Percentiles rank a stretch among this genome's conserved stretches.
Evolutionary conservation across 2,113 vertebrate genomes (phyloP).

Genomic region (Vulpes vulpes): DNA sequence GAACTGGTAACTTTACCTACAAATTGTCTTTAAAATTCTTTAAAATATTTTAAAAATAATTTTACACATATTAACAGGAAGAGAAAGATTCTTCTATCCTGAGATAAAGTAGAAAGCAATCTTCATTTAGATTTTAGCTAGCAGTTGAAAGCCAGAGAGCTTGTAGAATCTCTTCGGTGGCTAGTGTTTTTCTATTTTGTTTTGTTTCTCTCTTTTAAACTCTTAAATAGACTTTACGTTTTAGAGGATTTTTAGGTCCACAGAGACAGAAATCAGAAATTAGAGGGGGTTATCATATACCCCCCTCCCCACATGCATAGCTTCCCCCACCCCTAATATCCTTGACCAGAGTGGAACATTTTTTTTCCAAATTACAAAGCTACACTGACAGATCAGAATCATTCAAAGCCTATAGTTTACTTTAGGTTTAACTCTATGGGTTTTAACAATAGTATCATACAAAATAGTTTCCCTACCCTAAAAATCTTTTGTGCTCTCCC

Average conservation of each 20-base stretch:
- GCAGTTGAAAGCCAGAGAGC: neutral
- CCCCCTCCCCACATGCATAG: neutral
- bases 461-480: neutral
- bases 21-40: neutral
- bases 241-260: neutral
- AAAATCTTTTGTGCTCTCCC: neutral
- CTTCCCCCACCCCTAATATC: rapidly evolving
- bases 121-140: neutral
- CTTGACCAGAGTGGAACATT: neutral
- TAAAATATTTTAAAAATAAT: constrained; percentile 16
- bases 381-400: neutral
- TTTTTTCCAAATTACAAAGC: neutral
- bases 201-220: neutral
- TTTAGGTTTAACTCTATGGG: neutral
- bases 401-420: too few relatives aligned
- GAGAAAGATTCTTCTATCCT: neutral
- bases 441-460: neutral
- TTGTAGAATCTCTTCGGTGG: neutral
- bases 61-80: neutral
- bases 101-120: neutral
- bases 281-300: neutral
- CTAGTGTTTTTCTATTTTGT: too few relatives aligned
- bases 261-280: neutral
- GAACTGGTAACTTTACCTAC: neutral
- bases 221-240: neutral